phyloP scores from a whole-genome alignment of 1,140 invertebrate genomes.

The Helicoverpa zea region DNA sequence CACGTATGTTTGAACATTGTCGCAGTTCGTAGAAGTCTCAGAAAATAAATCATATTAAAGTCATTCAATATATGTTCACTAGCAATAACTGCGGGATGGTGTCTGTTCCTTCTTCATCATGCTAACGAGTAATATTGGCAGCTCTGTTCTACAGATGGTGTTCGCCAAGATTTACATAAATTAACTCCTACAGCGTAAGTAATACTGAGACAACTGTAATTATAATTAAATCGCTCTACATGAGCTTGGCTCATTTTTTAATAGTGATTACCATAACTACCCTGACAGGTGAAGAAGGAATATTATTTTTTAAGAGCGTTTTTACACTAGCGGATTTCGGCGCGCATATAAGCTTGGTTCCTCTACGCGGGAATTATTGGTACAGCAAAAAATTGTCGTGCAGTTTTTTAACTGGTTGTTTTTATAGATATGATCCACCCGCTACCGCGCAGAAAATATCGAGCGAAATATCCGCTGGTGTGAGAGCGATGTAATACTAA shows the following conservation, averaged over 20 bases:
- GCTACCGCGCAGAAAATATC: too few species aligned
- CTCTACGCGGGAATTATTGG: too few species aligned
- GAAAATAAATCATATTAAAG: constrained; percentile 8
- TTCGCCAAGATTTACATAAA: constrained; percentile 34
- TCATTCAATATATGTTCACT: not conserved
- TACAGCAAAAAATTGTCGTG: too few species aligned
- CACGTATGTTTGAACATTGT: not conserved
- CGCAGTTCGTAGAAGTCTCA: not conserved
- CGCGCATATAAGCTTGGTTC: too few species aligned
- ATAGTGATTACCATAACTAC: constrained; percentile 20
- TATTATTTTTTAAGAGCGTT: not conserved
- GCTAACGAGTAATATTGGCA: constrained; percentile 12
- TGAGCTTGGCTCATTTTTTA: constrained; percentile 19
- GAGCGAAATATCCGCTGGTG: too few species aligned
- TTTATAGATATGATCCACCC: too few species aligned
- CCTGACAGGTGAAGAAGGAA: not conserved
- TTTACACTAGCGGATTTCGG: too few species aligned
- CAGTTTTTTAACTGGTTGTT: too few species aligned
- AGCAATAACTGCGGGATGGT: constrained; percentile 1
- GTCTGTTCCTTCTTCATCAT: not conserved
- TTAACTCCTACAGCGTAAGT: constrained; percentile 7
- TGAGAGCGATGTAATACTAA: too few species aligned
- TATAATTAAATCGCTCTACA: constrained; percentile 2
- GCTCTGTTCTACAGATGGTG: not conserved
- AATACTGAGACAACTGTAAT: constrained; percentile 13